Conservation (phyloP, 2,113 vertebrate genomes). For the Meleagris gallopavo region DNA sequence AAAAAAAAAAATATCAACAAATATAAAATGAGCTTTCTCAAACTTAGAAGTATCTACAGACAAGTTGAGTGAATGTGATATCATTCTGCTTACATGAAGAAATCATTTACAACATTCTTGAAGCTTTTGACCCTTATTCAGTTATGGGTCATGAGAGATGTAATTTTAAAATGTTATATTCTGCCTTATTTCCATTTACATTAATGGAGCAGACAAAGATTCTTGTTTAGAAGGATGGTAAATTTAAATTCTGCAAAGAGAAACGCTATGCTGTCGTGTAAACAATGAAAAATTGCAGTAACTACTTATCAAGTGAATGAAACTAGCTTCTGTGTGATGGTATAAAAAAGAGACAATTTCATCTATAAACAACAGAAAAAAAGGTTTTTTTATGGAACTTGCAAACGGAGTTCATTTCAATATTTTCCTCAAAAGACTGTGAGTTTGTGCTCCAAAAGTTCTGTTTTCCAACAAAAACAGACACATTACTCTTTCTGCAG, state of each 20-base stretch:
- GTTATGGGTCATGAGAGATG: not conserved
- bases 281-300: not conserved
- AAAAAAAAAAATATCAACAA: not conserved
- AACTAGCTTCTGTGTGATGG: not conserved
- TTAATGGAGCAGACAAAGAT: not conserved
- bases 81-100: not conserved
- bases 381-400: not conserved
- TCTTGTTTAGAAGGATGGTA: not conserved
- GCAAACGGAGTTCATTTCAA: not conserved
- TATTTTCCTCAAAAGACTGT: not conserved
- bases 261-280: not conserved
- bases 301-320: not conserved
- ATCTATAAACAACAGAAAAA: not conserved
- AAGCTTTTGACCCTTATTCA: constrained; percentile 14
- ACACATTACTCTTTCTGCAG: not conserved
- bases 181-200: not conserved
- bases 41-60: not conserved
- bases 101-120: not conserved
- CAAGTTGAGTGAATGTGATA: not conserved
- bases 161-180: not conserved
- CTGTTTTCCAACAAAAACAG: not conserved
- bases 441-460: not conserved
- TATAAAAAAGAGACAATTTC: not conserved
- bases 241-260: not conserved
- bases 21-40: not conserved